Conservation (phyloP, 2,888 invertebrate species). For the Andrena haemorrhoa region DNA sequence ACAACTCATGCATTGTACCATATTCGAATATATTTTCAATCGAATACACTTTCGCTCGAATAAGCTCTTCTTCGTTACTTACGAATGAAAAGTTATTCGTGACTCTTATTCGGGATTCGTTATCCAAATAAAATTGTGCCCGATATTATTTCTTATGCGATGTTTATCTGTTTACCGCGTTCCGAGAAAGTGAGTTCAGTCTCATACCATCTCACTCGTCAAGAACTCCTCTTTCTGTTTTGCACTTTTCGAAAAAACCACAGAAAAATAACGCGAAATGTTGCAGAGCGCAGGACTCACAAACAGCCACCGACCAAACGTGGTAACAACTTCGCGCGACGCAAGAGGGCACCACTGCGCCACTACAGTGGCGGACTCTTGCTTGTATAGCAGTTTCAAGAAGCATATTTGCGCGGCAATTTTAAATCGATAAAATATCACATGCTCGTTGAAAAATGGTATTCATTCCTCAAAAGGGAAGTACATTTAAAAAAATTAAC, state of each 20-base stretch:
- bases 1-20: no score
- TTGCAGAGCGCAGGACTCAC: background rate
- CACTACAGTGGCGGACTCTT: no score
- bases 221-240: background rate
- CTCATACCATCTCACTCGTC: background rate
- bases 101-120: background rate
- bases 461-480: no score
- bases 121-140: no score
- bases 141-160: background rate
- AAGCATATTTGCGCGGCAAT: no score
- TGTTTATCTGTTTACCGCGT: background rate
- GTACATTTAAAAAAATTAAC: no score
- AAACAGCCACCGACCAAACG: background rate
- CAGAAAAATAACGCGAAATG: background rate
- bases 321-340: background rate
- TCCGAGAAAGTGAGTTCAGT: background rate
- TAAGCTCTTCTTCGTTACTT: no score
- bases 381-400: no score
- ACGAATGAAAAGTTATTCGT: background rate
- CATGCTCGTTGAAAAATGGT: no score
- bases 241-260: background rate
- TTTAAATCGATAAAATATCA: no score
- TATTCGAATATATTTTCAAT: no score
- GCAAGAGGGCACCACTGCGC: conserved; percentile 50
- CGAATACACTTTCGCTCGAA: no score